These are phyloP conservation scores for Sinocyclocheilus rhinocerous DNA, from an alignment of 2,113 vertebrate genomes.

Conservation along the genomic window DNA sequence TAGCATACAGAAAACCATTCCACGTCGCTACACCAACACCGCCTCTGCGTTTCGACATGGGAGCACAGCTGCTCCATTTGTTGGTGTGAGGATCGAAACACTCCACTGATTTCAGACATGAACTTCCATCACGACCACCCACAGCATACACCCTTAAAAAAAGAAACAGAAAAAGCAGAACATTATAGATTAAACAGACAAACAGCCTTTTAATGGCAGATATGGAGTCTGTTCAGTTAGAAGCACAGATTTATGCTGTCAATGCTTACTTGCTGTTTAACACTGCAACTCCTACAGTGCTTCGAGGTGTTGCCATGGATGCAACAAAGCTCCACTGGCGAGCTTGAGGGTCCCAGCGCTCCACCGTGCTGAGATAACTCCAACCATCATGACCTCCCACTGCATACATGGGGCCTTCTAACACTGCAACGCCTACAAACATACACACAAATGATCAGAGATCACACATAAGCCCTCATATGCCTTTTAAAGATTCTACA, in stretches of 20 bases:
- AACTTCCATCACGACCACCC: slow-evolving; percentile 96
- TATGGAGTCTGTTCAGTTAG: background rate
- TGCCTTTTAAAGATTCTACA: background rate
- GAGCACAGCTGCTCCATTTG: slow-evolving; percentile 93
- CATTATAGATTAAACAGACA: background rate
- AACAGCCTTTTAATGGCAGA: background rate
- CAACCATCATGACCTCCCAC: slow-evolving; percentile 97
- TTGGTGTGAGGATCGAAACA: slow-evolving; percentile 99
- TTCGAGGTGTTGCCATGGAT: slow-evolving; percentile 95
- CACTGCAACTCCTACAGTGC: slow-evolving; percentile 96
- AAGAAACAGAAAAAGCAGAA: slow-evolving; percentile 10
- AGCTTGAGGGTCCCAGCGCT: slow-evolving; percentile 98
- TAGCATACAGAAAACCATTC: slow-evolving; percentile 95
- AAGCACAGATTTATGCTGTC: background rate
- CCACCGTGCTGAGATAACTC: slow-evolving; percentile 99
- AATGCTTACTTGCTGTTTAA: slow-evolving; percentile 91
- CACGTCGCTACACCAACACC: slow-evolving; percentile 97
- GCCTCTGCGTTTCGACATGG: slow-evolving; percentile 95
- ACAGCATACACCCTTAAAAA: slow-evolving; percentile 89
- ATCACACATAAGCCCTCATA: background rate
- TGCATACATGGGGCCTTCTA: slow-evolving; percentile 97
- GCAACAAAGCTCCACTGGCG: slow-evolving; percentile 98
- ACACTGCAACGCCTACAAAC: slow-evolving; percentile 87
- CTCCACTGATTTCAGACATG: slow-evolving; percentile 96
- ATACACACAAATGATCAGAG: slow-evolving; percentile 1